Evolutionary conservation across 2,113 vertebrate genomes (phyloP), one percentile per base, ranked within the genome.

Genomic region (Channa maculata): DNA sequence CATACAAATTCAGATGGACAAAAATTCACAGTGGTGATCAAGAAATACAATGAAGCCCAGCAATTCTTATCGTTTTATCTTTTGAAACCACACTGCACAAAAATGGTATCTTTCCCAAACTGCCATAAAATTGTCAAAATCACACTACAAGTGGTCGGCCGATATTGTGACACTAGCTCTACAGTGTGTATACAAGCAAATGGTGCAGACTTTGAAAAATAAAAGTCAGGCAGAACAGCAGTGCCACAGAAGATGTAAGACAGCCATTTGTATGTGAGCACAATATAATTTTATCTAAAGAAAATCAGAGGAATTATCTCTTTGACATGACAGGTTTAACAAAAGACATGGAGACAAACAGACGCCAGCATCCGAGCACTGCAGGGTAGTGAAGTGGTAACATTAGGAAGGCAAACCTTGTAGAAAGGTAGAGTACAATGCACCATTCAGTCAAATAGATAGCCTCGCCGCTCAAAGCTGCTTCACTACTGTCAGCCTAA

Each of bases 241-340:
- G 8, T 10, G 9, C 8, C 9, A 3, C 15, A 5, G 7, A n/a
- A 60, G 24, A 24, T 24, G 24, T 6, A 13, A 12, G 9, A 24
- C 45, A 57, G 58, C 44, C 2, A 5, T 37, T 52, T 68, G 45
- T 6, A 45, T 15, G 5, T 0, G 7, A 10, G 5, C 33, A 0
- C 24, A 7, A 48, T 13, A 11, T 14, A 14, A 65, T 62, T 36
- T 54, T 8, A 73, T 48, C 59, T 39, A 11, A 58, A 49, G 24
- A 72, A 64, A 77, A 69, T 49, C n/a, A 1, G 7, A 75, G 2
- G 12, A 80, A 57, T 71, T 11, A 11, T 66, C 59, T 48, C 15
- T 70, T 66, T 83, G 14, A 66, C 73, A 73, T 8, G 66, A 52
- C 44, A 60, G 24, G 15, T 75, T 78, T 41, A 59, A 79, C 68